Percentiles rank a stretch among this genome's conserved stretches.
These are phyloP conservation scores for Trachymyrmex septentrionalis DNA, from an alignment of 1,140 invertebrate genomes.

Conservation along the genomic window DNA sequence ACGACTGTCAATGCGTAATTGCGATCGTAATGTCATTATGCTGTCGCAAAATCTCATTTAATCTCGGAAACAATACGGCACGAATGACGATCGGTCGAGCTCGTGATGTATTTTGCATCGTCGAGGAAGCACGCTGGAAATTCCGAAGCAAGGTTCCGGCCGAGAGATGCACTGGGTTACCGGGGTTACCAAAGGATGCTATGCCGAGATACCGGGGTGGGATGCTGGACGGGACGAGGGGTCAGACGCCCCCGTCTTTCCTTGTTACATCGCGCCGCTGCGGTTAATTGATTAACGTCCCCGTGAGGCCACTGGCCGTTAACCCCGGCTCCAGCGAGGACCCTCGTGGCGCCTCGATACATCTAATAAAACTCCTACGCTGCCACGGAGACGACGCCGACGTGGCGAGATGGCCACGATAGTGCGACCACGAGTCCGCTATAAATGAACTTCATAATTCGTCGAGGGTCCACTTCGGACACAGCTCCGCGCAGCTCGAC, in stretches of 20 bases:
- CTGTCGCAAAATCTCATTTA: constrained; percentile 34
- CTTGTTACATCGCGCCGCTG: constrained; percentile 55
- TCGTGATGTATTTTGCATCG: constrained; percentile 44
- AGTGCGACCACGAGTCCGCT: constrained; percentile 3
- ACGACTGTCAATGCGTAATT: not conserved
- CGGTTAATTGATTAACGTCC: constrained; percentile 64
- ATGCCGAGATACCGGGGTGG: not conserved
- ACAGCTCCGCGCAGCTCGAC: not conserved
- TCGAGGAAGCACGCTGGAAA: constrained; percentile 47
- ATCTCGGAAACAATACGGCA: constrained; percentile 4
- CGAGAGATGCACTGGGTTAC: constrained; percentile 24
- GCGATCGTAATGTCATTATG: constrained; percentile 29
- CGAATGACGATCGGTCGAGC: constrained; percentile 17
- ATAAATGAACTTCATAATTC: constrained; percentile 47
- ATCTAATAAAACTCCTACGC: constrained; percentile 27
- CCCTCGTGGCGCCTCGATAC: constrained; percentile 40
- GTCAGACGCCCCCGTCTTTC: constrained; percentile 47
- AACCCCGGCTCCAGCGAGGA: constrained; percentile 40
- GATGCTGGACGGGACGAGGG: not conserved
- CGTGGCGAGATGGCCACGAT: not conserved
- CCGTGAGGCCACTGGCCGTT: constrained; percentile 50
- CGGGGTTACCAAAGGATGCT: constrained; percentile 36
- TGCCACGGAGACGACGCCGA: not conserved
- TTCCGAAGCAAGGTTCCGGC: not conserved
- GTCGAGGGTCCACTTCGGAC: not conserved